Evolutionary conservation across 2,888 invertebrate genomes (phyloP).

Genomic region (Nipponacmea schrenckii): DNA sequence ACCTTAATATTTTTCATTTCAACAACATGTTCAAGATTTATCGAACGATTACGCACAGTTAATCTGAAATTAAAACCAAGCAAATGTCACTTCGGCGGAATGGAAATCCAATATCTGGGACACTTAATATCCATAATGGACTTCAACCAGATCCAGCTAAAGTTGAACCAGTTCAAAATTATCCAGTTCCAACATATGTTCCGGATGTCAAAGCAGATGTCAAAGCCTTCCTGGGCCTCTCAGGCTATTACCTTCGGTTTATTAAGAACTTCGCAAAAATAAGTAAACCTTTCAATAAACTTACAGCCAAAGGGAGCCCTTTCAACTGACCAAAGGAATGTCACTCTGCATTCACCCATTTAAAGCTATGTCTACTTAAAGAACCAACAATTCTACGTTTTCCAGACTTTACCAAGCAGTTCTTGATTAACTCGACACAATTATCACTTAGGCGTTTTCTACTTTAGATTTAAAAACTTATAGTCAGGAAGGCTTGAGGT

Average conservation of each 20-base stretch:
- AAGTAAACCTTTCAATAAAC: too few species aligned
- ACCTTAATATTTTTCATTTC: too few species aligned
- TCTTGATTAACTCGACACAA: too few species aligned
- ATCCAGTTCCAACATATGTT: slow-evolving; percentile 7
- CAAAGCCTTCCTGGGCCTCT: slow-evolving; percentile 12
- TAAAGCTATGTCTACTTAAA: not conserved
- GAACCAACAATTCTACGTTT: slow-evolving; percentile 4
- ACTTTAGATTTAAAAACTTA: too few species aligned
- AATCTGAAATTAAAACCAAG: too few species aligned
- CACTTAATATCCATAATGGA: slow-evolving; percentile 8
- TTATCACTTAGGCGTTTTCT: too few species aligned
- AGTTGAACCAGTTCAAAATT: slow-evolving; percentile 18
- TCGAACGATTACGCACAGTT: not conserved
- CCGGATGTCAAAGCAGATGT: too few species aligned
- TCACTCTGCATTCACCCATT: not conserved
- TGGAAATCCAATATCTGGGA: slow-evolving; percentile 13
- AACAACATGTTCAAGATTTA: not conserved
- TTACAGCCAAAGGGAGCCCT: too few species aligned
- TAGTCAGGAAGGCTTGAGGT: too few species aligned
- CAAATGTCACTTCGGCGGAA: slow-evolving; percentile 14
- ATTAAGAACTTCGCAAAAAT: too few species aligned
- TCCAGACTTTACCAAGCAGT: not conserved
- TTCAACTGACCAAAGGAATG: not conserved
- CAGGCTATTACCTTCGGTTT: slow-evolving; percentile 12
- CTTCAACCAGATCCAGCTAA: not conserved